Conservation (phyloP, 1,140 invertebrate species). For the Cydia strobilella region DNA sequence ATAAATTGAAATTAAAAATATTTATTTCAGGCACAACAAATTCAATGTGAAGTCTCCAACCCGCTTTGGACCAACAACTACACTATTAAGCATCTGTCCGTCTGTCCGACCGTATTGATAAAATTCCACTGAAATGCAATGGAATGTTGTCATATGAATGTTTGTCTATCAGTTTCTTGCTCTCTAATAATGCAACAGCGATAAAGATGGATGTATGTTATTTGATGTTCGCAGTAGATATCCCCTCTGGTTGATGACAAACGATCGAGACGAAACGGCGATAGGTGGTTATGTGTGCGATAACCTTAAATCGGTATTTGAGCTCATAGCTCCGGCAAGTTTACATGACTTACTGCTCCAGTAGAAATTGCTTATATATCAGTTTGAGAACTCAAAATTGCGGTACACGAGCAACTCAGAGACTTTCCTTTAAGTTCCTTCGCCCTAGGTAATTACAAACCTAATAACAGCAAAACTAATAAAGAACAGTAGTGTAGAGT, state of each 20-base stretch:
- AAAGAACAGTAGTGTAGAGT: neutral
- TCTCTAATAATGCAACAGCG: too few species aligned
- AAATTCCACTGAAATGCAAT: too few species aligned
- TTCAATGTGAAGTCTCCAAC: too few species aligned
- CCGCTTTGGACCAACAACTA: too few species aligned
- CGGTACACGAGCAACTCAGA: neutral
- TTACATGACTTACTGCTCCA: constrained; percentile 13
- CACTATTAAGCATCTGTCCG: too few species aligned
- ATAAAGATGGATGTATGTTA: too few species aligned
- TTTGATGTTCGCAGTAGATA: too few species aligned
- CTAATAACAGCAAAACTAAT: neutral
- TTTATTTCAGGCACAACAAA: too few species aligned
- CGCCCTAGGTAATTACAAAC: neutral
- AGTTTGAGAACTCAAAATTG: constrained; percentile 29
- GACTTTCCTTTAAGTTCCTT: constrained; percentile 9
- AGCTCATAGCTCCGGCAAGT: neutral
- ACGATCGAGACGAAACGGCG: neutral
- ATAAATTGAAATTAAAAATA: too few species aligned
- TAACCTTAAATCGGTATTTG: neutral
- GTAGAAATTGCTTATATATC: constrained; percentile 3
- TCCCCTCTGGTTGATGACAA: neutral
- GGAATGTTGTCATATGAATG: too few species aligned
- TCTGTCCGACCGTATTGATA: too few species aligned
- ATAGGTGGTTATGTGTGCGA: neutral
- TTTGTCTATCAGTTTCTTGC: too few species aligned